These are phyloP conservation scores for Globicephala melas DNA, from an alignment of 2,113 vertebrate species.

Conservation along the genomic window DNA sequence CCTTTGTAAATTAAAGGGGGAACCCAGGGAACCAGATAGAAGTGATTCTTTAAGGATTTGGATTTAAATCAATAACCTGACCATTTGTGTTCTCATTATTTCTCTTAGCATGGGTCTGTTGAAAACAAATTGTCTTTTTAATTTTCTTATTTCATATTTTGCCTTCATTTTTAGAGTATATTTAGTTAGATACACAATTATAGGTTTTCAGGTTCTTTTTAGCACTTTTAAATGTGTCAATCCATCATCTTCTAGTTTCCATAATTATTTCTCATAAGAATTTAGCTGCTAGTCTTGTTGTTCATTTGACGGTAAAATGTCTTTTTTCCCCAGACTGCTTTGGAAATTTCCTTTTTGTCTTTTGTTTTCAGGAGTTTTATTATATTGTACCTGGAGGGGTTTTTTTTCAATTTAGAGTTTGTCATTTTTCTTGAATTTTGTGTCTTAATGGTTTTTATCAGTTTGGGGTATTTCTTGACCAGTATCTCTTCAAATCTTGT, in stretches of 20 bases:
- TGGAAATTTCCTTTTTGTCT: neutral
- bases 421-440: neutral
- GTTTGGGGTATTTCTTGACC: neutral
- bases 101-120: neutral
- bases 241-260: neutral
- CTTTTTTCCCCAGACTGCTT: neutral
- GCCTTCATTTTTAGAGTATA: neutral
- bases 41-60: neutral
- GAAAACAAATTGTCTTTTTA: neutral
- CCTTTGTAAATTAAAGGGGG: neutral
- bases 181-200: neutral
- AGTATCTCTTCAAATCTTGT: neutral
- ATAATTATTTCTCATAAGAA: neutral
- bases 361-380: neutral
- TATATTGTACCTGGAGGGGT: neutral
- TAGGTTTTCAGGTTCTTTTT: neutral
- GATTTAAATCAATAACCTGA: neutral
- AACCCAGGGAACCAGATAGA: neutral
- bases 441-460: neutral
- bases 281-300: neutral
- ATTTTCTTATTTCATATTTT: neutral
- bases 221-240: neutral
- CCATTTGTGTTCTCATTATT: neutral
- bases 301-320: neutral
- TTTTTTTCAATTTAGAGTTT: neutral